phyloP scores from a whole-genome alignment of 2,113 vertebrate genomes.

The Cyanoliseus patagonus region DNA sequence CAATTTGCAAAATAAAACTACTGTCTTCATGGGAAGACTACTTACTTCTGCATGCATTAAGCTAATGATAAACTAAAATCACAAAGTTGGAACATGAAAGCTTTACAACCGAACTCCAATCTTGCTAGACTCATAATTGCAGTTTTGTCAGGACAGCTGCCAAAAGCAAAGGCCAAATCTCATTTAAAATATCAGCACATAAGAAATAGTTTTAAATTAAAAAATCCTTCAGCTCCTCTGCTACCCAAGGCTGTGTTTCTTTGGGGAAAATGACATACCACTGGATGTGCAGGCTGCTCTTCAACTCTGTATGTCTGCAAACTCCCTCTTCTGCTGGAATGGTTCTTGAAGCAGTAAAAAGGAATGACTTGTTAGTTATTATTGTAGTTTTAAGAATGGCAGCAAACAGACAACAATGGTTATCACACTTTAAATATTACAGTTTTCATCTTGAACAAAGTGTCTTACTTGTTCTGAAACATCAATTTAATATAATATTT shows the following conservation, averaged over 20 bases:
- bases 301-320: constrained; percentile 79
- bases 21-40: background rate
- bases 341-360: constrained; percentile 72
- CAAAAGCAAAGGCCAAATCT: background rate
- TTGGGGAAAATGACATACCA: constrained; percentile 76
- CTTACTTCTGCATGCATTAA: background rate
- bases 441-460: background rate
- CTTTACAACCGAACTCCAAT: background rate
- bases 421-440: background rate
- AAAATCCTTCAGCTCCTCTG: background rate
- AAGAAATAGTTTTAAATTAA: background rate
- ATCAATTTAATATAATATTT: background rate
- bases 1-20: background rate
- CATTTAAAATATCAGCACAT: background rate
- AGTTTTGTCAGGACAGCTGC: background rate
- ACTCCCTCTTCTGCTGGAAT: constrained; percentile 85
- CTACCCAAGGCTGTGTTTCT: background rate
- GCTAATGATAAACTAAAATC: background rate
- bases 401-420: background rate
- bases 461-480: background rate
- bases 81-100: background rate
- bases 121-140: background rate
- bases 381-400: background rate
- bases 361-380: background rate
- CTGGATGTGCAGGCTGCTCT: constrained; percentile 86